Evolutionary conservation across 2,888 invertebrate genomes (phyloP), one percentile per base, ranked within the genome.

Genomic region (Furcula furcula): DNA sequence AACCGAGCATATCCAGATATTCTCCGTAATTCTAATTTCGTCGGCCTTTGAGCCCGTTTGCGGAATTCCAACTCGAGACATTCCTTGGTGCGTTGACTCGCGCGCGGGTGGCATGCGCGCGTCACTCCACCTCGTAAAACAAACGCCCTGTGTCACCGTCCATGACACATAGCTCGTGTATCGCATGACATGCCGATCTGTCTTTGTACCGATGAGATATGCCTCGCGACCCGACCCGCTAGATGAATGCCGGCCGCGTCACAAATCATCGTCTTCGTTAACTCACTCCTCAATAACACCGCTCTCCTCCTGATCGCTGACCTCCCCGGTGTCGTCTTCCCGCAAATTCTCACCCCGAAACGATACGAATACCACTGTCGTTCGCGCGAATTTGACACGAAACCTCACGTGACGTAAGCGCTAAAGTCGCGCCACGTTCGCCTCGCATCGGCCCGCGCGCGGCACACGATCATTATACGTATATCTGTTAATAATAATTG

Each of bases 401-500:
- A 71, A 53, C 56, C 53, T 40, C 42, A 55, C 52, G 45, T 64
- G 62, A 63, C 66, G 61, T 63, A 75, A 66, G 66, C 67, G 45
- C 66, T 47, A 72, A 53, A 74, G 69, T 75, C 71, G 72, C 65
- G 55, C 66, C 68, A 64, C 58, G 51, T 54, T 62, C 61, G 61
- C 57, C 63, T 66, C 60, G 63, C 71, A 68, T 61, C 57, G 67
- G 55, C 56, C 58, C 61, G 63, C 57, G 44, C 40, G 40, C 69
- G 64, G 71, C 73, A 76, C 72, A 75, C 78, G 75, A 76, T 81
- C 80, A 81, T 83, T 81, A 82, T 81, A 79, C 76, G 74, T 81
- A 78, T 78, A 79, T 81, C 79, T 77, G 83, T 80, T 84, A 82
- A 84, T 84, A 83, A 82, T 83, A 83, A 85, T 84, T 85, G 73